Conservation (phyloP, 2,888 invertebrate genomes). For the Prostheceraeus crozeri region DNA sequence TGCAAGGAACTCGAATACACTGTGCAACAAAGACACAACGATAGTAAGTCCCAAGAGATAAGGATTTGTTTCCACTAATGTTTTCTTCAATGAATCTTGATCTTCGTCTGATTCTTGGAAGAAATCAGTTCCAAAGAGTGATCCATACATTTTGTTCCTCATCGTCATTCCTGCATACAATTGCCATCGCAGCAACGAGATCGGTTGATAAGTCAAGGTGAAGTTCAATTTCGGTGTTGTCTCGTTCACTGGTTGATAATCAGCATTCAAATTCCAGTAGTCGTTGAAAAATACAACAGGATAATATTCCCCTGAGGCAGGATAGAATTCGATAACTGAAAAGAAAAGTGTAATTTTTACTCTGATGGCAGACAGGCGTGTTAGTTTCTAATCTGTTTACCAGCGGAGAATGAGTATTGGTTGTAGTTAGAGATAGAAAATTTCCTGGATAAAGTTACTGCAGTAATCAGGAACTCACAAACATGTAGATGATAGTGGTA, state of each 20-base stretch:
- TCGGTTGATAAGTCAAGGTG: conserved; percentile 64
- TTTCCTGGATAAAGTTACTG: too few relatives aligned
- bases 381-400: too few relatives aligned
- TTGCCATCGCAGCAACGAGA: conserved; percentile 95
- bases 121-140: conserved; percentile 58
- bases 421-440: too few relatives aligned
- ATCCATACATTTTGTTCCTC: conserved; percentile 73
- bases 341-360: conserved; percentile 32
- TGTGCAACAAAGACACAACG: conserved; percentile 84
- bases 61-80: conserved; percentile 89
- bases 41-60: conserved; percentile 84
- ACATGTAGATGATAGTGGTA: too few relatives aligned
- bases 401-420: too few relatives aligned
- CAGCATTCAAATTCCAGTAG: conserved; percentile 94
- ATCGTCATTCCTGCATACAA: conserved; percentile 90
- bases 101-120: conserved; percentile 63
- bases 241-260: conserved; percentile 73
- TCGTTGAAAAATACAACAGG: conserved; percentile 91
- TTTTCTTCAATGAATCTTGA: conserved; percentile 68
- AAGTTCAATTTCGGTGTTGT: conserved; percentile 64
- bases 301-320: conserved; percentile 76
- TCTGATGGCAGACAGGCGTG: too few relatives aligned
- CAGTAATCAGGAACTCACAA: too few relatives aligned
- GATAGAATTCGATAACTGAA: conserved; percentile 72
- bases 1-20: conserved; percentile 91